These are phyloP conservation scores for Drosophila santomea DNA, from an alignment of 1,140 invertebrate genomes.

Conservation along the genomic window DNA sequence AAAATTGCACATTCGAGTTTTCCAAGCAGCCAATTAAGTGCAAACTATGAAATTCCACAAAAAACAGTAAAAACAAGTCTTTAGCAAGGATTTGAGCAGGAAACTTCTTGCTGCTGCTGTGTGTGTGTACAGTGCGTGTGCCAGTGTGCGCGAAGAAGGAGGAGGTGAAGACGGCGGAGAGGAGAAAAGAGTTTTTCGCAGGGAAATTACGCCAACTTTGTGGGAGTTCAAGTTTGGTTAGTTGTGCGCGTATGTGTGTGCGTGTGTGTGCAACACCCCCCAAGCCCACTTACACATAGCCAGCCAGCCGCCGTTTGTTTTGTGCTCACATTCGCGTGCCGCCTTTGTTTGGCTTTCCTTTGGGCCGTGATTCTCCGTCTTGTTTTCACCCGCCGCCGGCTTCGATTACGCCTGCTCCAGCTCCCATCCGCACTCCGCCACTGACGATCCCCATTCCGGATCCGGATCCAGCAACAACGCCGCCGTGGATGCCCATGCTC, in stretches of 20 bases:
- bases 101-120: background rate
- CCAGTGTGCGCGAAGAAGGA: constrained; percentile 15
- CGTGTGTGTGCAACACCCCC: constrained; percentile 64
- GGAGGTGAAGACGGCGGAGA: constrained; percentile 18
- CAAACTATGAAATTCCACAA: constrained; percentile 22
- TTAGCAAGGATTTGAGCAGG: constrained; percentile 15
- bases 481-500: constrained; percentile 84
- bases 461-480: constrained; percentile 75
- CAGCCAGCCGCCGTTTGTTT: constrained; percentile 58
- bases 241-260: constrained; percentile 29
- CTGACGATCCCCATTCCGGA: constrained; percentile 29
- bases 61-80: constrained; percentile 10
- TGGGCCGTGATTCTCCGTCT: background rate
- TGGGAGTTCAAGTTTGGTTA: constrained; percentile 70
- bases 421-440: constrained; percentile 34
- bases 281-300: constrained; percentile 50
- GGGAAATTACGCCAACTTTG: constrained; percentile 69
- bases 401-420: constrained; percentile 27
- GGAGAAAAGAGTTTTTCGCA: constrained; percentile 30
- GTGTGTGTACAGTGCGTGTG: constrained; percentile 13
- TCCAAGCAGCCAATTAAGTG: constrained; percentile 11
- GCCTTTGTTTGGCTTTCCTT: constrained; percentile 39
- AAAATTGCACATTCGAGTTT: constrained; percentile 45
- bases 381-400: constrained; percentile 19
- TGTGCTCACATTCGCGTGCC: constrained; percentile 73